phyloP scores from a whole-genome alignment of 2,888 invertebrate genomes.

The Drymonia ruficornis region DNA sequence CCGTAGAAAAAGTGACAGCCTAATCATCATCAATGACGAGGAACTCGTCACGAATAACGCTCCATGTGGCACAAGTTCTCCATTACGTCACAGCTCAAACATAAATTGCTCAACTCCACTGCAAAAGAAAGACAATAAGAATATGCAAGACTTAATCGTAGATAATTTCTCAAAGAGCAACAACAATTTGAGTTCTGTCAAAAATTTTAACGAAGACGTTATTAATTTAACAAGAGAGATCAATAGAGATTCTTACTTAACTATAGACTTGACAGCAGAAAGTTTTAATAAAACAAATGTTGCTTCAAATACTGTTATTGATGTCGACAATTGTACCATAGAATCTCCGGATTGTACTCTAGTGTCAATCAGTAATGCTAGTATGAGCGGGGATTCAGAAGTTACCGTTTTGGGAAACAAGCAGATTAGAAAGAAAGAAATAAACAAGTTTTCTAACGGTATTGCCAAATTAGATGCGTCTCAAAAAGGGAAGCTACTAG shows the following conservation, averaged over 20 bases:
- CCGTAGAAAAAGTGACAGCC: conserved; percentile 19
- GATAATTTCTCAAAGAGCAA: conserved; percentile 25
- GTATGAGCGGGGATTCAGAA: conserved; percentile 68
- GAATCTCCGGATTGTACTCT: conserved; percentile 52
- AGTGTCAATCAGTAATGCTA: conserved; percentile 47
- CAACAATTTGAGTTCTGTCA: conserved; percentile 24
- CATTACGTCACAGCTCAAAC: conserved; percentile 30
- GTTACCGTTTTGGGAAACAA: conserved; percentile 56
- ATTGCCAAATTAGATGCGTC: conserved; percentile 57
- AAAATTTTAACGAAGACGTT: conserved; percentile 41
- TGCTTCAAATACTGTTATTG: conserved; percentile 35
- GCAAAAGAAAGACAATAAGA: conserved; percentile 17
- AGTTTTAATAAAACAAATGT: conserved; percentile 16
- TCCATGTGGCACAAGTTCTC: conserved; percentile 28
- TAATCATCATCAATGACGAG: conserved; percentile 50
- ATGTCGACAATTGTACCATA: conserved; percentile 49
- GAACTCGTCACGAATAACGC: conserved; percentile 34
- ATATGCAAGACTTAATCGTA: conserved; percentile 26
- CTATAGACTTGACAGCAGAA: conserved; percentile 68
- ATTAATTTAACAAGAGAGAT: conserved; percentile 58
- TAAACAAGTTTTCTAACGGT: conserved; percentile 58
- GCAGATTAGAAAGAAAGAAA: conserved; percentile 31
- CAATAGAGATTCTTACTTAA: conserved; percentile 61
- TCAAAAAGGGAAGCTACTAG: conserved; percentile 62
- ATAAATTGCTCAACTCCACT: conserved; percentile 63